Percentiles rank a stretch among this genome's conserved stretches.
phyloP scores from a whole-genome alignment of 2,797 vertebrate genomes.

The Chromobotia macracanthus region DNA sequence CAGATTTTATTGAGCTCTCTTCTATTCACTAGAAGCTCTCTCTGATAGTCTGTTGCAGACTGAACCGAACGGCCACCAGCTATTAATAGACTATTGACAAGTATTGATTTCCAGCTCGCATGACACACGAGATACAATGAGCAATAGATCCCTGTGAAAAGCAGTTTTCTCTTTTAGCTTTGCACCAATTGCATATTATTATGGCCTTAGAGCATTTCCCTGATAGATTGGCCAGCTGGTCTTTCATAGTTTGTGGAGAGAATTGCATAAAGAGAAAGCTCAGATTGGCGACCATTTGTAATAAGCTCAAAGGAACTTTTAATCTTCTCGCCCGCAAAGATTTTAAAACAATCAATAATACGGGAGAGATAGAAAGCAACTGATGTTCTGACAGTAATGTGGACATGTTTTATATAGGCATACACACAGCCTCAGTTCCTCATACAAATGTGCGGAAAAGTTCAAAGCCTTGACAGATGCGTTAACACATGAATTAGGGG shows the following conservation, averaged over 20 bases:
- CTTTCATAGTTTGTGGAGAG: slow-evolving; percentile 39
- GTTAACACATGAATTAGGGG: slow-evolving; percentile 80
- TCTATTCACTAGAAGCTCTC: slow-evolving; percentile 75
- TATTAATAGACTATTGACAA: slow-evolving; percentile 88
- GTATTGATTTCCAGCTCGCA: slow-evolving; percentile 80
- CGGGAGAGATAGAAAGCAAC: slow-evolving; percentile 3
- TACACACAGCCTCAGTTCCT: slow-evolving; percentile 55
- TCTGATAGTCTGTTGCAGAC: slow-evolving; percentile 74
- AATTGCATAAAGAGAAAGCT: slow-evolving; percentile 30
- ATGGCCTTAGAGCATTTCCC: slow-evolving; percentile 74
- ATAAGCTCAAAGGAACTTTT: slow-evolving; percentile 52
- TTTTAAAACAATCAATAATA: slow-evolving; percentile 50
- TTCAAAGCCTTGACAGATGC: slow-evolving; percentile 71
- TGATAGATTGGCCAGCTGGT: slow-evolving; percentile 61
- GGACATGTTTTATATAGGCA: slow-evolving; percentile 34
- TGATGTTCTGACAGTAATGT: slow-evolving; percentile 20
- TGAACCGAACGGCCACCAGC: slow-evolving; percentile 74
- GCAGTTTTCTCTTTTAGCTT: slow-evolving; percentile 79
- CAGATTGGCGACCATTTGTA: slow-evolving; percentile 49
- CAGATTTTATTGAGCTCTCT: slow-evolving; percentile 78
- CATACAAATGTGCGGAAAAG: slow-evolving; percentile 73
- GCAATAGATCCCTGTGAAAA: slow-evolving; percentile 80
- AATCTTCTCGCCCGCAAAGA: slow-evolving; percentile 42
- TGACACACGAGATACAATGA: slow-evolving; percentile 83
- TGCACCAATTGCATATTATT: slow-evolving; percentile 84